Evolutionary conservation across 2,888 invertebrate species (phyloP).

Genomic region (Tupiocoris notatus): DNA sequence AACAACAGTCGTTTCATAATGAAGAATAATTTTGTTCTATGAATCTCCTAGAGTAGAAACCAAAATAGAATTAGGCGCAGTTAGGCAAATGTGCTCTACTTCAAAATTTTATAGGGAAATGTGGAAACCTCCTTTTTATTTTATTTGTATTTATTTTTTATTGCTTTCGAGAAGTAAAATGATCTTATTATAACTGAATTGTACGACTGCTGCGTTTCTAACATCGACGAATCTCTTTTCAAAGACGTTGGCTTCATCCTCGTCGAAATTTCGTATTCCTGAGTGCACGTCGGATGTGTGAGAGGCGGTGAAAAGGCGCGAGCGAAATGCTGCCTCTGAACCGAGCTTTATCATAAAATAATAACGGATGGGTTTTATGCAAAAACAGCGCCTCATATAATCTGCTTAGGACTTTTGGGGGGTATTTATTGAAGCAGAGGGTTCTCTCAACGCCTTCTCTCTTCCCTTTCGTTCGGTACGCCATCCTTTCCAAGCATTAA

Average conservation of each 20-base stretch:
- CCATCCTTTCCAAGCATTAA: constrained; percentile 15
- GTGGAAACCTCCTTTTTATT: no score
- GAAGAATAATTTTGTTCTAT: no score
- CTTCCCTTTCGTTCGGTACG: constrained; percentile 11
- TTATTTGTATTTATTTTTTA: no score
- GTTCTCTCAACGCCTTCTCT: constrained; percentile 7
- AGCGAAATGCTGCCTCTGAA: background rate
- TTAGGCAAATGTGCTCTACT: no score
- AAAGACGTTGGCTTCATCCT: background rate
- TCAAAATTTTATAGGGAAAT: no score
- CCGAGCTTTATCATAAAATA: constrained; percentile 41
- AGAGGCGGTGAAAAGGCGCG: background rate
- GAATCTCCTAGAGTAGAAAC: no score
- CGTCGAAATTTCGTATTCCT: background rate
- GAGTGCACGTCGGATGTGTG: background rate
- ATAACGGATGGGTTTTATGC: constrained; percentile 43
- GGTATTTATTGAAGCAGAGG: constrained; percentile 43
- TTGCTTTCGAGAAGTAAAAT: no score
- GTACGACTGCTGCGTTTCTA: no score
- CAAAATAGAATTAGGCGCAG: no score
- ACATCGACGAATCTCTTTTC: background rate
- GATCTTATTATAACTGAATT: no score
- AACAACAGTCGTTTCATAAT: no score
- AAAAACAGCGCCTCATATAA: constrained; percentile 42
- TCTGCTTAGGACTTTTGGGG: constrained; percentile 38